Evolutionary conservation across 2,888 invertebrate species (phyloP).

Genomic region (Tetranychus truncatus): DNA sequence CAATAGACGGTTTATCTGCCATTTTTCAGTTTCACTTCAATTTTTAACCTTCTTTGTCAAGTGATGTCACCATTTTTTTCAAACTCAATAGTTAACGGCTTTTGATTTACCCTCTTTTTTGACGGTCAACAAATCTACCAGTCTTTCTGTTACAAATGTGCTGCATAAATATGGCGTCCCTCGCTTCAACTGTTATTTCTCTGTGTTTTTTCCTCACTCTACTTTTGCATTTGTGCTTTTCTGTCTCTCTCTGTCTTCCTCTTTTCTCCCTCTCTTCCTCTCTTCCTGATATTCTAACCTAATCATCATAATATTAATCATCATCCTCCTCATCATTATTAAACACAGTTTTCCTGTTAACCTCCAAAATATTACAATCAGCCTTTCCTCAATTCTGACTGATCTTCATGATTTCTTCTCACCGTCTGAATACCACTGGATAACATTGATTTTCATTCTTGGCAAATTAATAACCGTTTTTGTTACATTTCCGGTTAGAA

Average conservation of each 20-base stretch:
- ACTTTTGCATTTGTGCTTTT: background rate
- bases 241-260: background rate
- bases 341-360: background rate
- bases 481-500: slow-evolving; percentile 36
- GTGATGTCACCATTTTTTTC: no score
- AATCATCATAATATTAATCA: background rate
- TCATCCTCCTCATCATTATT: background rate
- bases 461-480: background rate
- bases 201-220: background rate
- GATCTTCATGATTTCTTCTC: background rate
- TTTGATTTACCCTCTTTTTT: no score
- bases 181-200: background rate
- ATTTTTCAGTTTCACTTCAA: slow-evolving; percentile 2
- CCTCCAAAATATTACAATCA: background rate
- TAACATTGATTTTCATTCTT: background rate
- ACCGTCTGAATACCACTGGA: no score
- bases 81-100: no score
- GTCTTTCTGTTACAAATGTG: no score
- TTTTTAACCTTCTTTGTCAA: background rate
- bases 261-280: slow-evolving; percentile 8
- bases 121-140: no score
- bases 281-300: background rate
- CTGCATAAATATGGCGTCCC: background rate
- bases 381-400: background rate
- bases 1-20: background rate